Evolutionary conservation across 2,888 invertebrate genomes (phyloP).

Genomic region (Nemoura dubitans): DNA sequence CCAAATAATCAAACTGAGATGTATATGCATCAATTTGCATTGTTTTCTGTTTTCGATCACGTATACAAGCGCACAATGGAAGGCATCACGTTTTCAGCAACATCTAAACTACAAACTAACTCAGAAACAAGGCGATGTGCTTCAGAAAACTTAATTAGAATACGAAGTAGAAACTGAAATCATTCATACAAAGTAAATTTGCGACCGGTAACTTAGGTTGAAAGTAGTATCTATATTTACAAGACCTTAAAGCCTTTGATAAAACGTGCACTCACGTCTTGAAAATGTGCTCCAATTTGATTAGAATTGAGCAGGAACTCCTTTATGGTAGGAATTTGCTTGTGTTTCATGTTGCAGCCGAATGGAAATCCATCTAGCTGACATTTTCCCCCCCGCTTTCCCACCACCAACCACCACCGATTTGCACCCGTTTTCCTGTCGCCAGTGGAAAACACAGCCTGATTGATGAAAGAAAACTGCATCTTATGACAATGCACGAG

Average conservation of each 20-base stretch:
- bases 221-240: background rate
- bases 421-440: background rate
- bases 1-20: background rate
- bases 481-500: background rate
- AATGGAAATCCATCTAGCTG: background rate
- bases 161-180: constrained; percentile 8
- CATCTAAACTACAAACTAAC: constrained; percentile 18
- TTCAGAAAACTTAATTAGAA: background rate
- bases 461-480: constrained; percentile 9
- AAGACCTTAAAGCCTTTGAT: background rate
- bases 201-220: background rate
- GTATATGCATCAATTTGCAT: background rate
- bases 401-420: constrained; percentile 27
- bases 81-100: constrained; percentile 33
- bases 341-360: background rate
- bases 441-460: constrained; percentile 16
- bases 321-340: background rate
- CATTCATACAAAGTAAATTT: background rate
- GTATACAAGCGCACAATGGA: constrained; percentile 32
- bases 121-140: background rate
- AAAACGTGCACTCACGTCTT: constrained; percentile 7
- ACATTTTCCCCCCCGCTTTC: background rate
- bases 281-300: background rate
- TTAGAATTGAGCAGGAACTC: constrained; percentile 26
- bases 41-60: background rate